Evolutionary conservation across 1,140 invertebrate genomes (phyloP), one percentile per base, ranked within the genome.

Genomic region (Mamestra configurata): DNA sequence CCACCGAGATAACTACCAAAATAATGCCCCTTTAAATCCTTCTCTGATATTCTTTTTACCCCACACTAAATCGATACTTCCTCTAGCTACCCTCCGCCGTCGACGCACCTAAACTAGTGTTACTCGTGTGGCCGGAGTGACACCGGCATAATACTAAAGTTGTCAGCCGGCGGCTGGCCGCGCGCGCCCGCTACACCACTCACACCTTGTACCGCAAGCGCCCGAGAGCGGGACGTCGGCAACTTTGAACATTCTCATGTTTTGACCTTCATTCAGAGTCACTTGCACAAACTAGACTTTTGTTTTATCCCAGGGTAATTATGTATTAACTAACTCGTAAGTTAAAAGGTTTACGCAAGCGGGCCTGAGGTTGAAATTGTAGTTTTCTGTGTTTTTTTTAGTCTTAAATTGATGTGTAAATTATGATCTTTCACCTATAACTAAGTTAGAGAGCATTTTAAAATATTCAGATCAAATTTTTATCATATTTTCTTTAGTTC

Each of bases 51-150:
- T 24, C 53, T 13, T 20, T 11, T 6, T 31, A 59, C 24, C 11
- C 10, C 24, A 49, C 4, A 49, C 13, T 11, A 3, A n/a, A 15
- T 11, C 8, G 40, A 43, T 49, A n/a, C n/a, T 49, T 49, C n/a
- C 4, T 49, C 15, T 11, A 11, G 0, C 40, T 49, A 15, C 43
- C 43, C 43, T 40, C 7, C 40, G 40, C 40, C 66, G 66, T 35
- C 66, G 66, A 43, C 66, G 40, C 40, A n/a, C 49, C 66, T 70
- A 70, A 43, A 27, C 66, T 70, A 70, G 66, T 70, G 40, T 70
- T 70, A 70, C 66, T 70, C 40, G n/a, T 70, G 66, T 70, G 66
- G 27, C 66, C 40, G 66, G 59, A 15, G 27, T 35, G 15, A 6
- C 20, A 15, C 61, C 37, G 61, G 37, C 61, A 31, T 70, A 70